Conservation (phyloP, 2,888 invertebrate genomes). For the Pyrrhia umbra region DNA sequence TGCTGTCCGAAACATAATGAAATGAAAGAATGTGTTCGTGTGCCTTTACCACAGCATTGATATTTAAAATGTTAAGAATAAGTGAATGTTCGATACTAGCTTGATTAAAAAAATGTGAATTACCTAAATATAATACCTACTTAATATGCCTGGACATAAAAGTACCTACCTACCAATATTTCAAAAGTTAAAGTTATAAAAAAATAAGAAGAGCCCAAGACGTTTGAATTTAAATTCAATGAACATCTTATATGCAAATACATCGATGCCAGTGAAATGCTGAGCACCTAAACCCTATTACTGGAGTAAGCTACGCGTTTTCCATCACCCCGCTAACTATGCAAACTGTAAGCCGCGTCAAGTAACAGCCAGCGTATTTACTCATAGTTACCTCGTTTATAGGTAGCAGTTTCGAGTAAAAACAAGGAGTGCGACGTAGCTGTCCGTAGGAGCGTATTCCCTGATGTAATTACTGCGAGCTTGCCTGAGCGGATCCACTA, state of each 20-base stretch:
- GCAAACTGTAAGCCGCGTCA: slow-evolving; percentile 49
- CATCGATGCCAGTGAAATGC: slow-evolving; percentile 11
- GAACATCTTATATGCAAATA: slow-evolving; percentile 19
- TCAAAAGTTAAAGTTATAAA: not conserved
- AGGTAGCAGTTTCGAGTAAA: slow-evolving; percentile 72
- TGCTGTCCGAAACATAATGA: not conserved
- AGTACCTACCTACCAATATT: no score
- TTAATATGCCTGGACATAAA: no score
- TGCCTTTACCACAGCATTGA: not conserved
- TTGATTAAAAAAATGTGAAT: no score
- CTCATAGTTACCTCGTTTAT: slow-evolving; percentile 57
- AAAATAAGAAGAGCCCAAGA: not conserved
- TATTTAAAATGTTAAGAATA: not conserved
- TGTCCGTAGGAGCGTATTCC: slow-evolving; percentile 78
- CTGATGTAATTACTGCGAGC: slow-evolving; percentile 86
- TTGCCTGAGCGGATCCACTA: slow-evolving; percentile 80
- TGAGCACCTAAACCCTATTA: slow-evolving; percentile 40
- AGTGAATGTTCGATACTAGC: no score
- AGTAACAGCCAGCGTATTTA: slow-evolving; percentile 49
- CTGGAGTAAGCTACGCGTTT: slow-evolving; percentile 31
- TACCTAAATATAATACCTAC: no score
- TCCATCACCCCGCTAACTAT: slow-evolving; percentile 31
- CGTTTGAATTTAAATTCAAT: slow-evolving; percentile 17
- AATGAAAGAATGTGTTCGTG: not conserved
- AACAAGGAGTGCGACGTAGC: slow-evolving; percentile 72